Evolutionary conservation across 2,113 vertebrate species (phyloP), one percentile per base, ranked within the genome.

Genomic region (Chelonoidis abingdonii): DNA sequence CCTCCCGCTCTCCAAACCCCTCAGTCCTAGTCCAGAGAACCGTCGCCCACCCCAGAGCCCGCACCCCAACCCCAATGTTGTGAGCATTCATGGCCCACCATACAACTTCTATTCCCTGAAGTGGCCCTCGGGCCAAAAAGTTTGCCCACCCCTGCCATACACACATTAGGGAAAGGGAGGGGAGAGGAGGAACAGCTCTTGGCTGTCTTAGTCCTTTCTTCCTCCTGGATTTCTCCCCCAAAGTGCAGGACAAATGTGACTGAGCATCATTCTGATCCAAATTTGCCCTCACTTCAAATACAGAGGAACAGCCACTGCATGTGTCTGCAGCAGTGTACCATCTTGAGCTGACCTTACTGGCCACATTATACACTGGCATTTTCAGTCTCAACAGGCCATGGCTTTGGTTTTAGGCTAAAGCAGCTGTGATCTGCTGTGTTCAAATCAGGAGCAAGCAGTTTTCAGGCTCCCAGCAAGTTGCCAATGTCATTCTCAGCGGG

Each of bases 111-210:
- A 50, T 50, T 50, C 50, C 50, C 50, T 13, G 13, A 50, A 14
- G 50, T 50, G 14, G 50, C 50, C 50, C 50, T 50, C 14, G 4
- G 50, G 13, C 50, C 50, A 16, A 16, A 50, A 50, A 50, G 14
- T 50, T 50, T 50, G 13, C 50, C 50, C 50, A 14, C 50, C 50
- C 50, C 50, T 50, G 13, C 13, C 19, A n/a, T 0, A 0, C 2
- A 3, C 57, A 6, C 13, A 53, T 57, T 50, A 16, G 47, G 16
- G 44, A 5, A 22, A 41, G 6, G 17, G 52, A 16, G 84, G 83
- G 35, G 53, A 19, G 88, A 89, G 93, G 80, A 83, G 57, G 13
- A 96, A 49, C 9, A 86, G 80, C n/a, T 92, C 62, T 79, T 91
- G 83, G 47, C 49, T 92, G 6, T 94, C 49, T 27, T 86, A 80